Percentiles rank a stretch among this genome's conserved stretches.
Conservation (phyloP, 2,888 invertebrate genomes). For the Alcis repandata region DNA sequence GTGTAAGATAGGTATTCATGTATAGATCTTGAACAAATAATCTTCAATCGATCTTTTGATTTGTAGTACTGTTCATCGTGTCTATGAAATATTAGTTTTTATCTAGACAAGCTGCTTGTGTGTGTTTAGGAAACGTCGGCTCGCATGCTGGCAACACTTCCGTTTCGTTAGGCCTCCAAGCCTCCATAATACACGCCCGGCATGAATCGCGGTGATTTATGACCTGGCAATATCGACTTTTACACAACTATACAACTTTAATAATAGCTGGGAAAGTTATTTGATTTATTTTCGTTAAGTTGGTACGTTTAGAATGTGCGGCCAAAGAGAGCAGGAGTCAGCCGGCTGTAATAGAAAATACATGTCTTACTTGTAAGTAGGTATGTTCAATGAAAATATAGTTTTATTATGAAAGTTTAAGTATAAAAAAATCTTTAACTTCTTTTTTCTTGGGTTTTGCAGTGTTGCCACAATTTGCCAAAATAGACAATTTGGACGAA, state of each 20-base stretch:
- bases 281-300: conserved; percentile 17
- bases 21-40: background rate
- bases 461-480: no score
- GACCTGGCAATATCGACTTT: conserved; percentile 33
- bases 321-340: background rate
- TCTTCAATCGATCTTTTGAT: background rate
- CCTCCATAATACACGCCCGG: conserved; percentile 31
- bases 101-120: conserved; percentile 4
- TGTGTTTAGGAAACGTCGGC: conserved; percentile 23
- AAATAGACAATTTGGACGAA: no score
- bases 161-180: conserved; percentile 32
- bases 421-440: no score
- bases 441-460: no score
- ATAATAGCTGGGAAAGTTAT: conserved; percentile 20
- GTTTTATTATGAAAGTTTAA: no score
- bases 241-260: conserved; percentile 29
- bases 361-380: no score
- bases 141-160: conserved; percentile 36
- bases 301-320: background rate
- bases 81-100: background rate
- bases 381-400: no score
- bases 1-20: no score
- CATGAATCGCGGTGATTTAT: conserved; percentile 34
- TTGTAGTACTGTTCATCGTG: background rate
- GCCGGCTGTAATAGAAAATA: background rate